phyloP scores from a whole-genome alignment of 2,797 vertebrate genomes.

The Peromyscus nudipes region DNA sequence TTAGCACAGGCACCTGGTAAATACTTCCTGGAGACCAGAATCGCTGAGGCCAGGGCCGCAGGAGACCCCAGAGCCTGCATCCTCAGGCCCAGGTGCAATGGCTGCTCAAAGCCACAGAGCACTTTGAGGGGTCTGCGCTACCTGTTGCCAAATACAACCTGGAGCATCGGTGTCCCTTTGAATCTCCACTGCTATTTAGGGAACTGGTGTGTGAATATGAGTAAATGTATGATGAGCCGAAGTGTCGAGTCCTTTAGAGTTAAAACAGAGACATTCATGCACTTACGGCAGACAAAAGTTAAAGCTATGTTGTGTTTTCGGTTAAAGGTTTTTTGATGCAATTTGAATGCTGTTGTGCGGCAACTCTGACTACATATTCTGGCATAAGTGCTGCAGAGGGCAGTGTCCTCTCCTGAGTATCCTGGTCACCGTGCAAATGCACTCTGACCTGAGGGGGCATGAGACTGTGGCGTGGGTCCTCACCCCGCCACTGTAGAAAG shows the following conservation, averaged over 20 bases:
- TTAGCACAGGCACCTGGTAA: background rate
- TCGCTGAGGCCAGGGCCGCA: background rate
- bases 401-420: background rate
- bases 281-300: constrained; percentile 22
- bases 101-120: too few species aligned
- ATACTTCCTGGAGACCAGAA: background rate
- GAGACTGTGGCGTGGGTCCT: background rate
- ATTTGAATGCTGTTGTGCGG: background rate
- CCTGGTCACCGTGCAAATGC: background rate
- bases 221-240: background rate
- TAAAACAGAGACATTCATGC: constrained; percentile 10
- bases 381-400: rapidly evolving
- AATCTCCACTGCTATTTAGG: background rate
- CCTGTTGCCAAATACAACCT: background rate
- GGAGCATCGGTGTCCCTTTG: background rate
- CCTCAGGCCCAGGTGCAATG: background rate
- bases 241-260: background rate
- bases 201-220: background rate
- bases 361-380: background rate
- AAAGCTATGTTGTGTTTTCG: constrained; percentile 19
- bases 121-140: background rate
- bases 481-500: background rate
- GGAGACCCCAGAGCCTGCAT: background rate
- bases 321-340: constrained; percentile 10
- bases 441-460: constrained; percentile 1